phyloP scores from a whole-genome alignment of 2,113 vertebrate species.

The Xenopus tropicalis region UCB_Xtro_10.0 CM004443.2:62694001-62694500 shows the following conservation, averaged over 20 bases:
- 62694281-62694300: too few relatives aligned
- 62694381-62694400: too few relatives aligned
- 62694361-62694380: too few relatives aligned
- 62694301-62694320: too few relatives aligned
- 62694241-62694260: constrained; percentile 33
- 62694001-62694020: not conserved
- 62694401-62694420: too few relatives aligned
- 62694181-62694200: constrained; percentile 38
- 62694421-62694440: too few relatives aligned
- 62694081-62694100: constrained; percentile 24
- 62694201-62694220: constrained; percentile 38
- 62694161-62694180: constrained; percentile 39
- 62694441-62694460: too few relatives aligned
- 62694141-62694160: constrained; percentile 36
- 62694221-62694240: constrained; percentile 35
- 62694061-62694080: constrained; percentile 6
- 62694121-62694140: constrained; percentile 17
- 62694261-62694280: not conserved
- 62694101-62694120: constrained; percentile 8
- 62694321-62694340: too few relatives aligned
- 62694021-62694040: constrained; percentile 8
- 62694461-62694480: too few relatives aligned
- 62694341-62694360: too few relatives aligned
- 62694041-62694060: constrained; percentile 18
- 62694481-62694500: too few relatives aligned